phyloP scores from a whole-genome alignment of 2,113 vertebrate species.

The Cynoglossus semilaevis region DNA sequence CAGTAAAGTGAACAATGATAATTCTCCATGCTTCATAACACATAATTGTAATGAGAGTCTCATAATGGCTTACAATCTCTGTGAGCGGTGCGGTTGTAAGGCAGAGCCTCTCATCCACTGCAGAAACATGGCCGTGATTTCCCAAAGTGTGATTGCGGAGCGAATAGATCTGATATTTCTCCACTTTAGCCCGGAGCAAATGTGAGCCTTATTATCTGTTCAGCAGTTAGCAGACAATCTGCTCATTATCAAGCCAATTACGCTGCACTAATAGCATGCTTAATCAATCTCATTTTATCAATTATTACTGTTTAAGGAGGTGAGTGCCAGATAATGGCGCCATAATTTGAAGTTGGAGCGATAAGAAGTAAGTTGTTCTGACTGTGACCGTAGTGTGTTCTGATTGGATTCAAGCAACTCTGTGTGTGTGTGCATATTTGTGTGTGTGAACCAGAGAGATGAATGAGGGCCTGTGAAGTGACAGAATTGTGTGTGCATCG shows the following conservation, averaged over 20 bases:
- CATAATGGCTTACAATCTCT: no score
- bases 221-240: constrained; percentile 69
- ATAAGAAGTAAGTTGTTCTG: constrained; percentile 63
- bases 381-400: constrained; percentile 18
- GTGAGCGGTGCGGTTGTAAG: not conserved
- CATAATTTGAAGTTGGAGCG: constrained; percentile 55
- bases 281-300: constrained; percentile 73
- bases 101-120: constrained; percentile 9
- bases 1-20: no score
- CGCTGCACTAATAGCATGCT: constrained; percentile 67
- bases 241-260: constrained; percentile 71
- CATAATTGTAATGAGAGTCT: no score
- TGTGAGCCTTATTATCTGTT: constrained; percentile 60
- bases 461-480: constrained; percentile 33
- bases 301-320: constrained; percentile 69
- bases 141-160: constrained; percentile 4
- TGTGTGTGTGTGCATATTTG: not conserved
- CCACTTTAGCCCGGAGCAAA: constrained; percentile 46
- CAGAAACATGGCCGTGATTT: constrained; percentile 2
- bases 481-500: constrained; percentile 37
- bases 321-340: constrained; percentile 51
- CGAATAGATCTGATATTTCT: constrained; percentile 38
- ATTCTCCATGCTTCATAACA: no score
- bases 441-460: constrained; percentile 28
- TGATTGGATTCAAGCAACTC: constrained; percentile 7